Evolutionary conservation across 1,140 invertebrate genomes (phyloP), one percentile per base, ranked within the genome.

Genomic region (Caenorhabditis tropicalis): DNA sequence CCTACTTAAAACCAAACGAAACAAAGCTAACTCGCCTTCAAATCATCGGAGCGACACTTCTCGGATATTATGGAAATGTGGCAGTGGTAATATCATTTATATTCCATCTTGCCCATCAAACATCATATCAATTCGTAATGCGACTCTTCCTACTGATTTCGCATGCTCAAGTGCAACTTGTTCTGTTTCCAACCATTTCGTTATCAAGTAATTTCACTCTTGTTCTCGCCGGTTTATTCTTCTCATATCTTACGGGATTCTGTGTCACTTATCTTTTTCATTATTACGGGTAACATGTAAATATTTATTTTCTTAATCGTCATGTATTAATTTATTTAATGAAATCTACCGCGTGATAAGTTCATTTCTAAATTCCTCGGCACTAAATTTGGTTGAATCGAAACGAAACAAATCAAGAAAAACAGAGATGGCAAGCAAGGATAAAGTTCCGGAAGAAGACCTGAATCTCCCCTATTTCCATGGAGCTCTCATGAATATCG

Each of bases 51-150:
- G 74, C 51, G 53, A 48, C 79, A 16, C 21, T 91, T 7, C 60
- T 88, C 12, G 89, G 89, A 19, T 90, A 89, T 84, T 91, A 91
- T 56, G 89, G 89, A n/a, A 89, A 89, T 58, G 79, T 91, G 7
- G 89, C 91, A 39, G 85, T 91, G 9, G 87, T 91, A 0, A 82
- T 91, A 39, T 85, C 88, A 3, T 90, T 91, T 33, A 86, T 91
- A 39, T 91, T 90, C 89, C 46, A 86, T 48, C 84, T 91, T 10
- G 84, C 91, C 24, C 33, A 88, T 27, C 74, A 85, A n/a, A 58
- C 39, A 33, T 87, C 82, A 15, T 91, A 90, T 60, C 84, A 82
- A n/a, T 10, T 87, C 1, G 83, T 90, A 9, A 88, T 82, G 27
- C 82, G 86, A 48, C 10, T 89, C 6, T 91, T 91, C 80, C 56